Base-by-base conservation (phyloP, 2,113 vertebrate species). In the Alectura lathami region DNA sequence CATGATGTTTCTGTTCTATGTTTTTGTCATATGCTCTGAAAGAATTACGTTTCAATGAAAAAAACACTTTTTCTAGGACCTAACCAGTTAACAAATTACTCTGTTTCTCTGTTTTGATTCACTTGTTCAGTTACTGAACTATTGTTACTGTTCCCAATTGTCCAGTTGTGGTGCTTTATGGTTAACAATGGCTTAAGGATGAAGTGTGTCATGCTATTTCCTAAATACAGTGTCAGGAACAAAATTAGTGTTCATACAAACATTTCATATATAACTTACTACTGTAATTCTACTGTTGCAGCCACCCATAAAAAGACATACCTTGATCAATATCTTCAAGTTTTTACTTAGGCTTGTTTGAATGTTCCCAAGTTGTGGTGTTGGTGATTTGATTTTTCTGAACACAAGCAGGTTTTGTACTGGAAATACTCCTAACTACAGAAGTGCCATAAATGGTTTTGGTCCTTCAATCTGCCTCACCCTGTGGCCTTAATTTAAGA, bases 201-300 rank as follows among this genome's bases (percentile, higher is more conserved):
- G 98, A 99, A 98, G 99, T 99, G 99, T 99, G 99, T 99, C 99
- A 99, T 99, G 99, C 99, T 99, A 98, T 99, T 99, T 98, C 97
- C 97, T 97, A 97, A 98, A 96, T 79, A 96, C 17, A 94, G 64
- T 47, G 43, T 93, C 80, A 97, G 93, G 94, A 96, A 83, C 91
- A 94, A 91, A 96, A 89, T 83, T 62, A 89, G 68, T 89, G 72
- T 47, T 85, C 27, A 16, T 94, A 75, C 90, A 95, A 67, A 84
- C 86, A 62, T 91, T 40, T 77, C 50, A 32, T 51, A 27, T 82
- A 27, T 64, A 82, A 69, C 66, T 87, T 88, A 48, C 40, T 69
- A 68, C 34, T 78, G 56, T n/a, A 73, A 78, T 63, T 83, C 48
- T 82, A 9, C 85, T 89, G 43, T 95, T 97, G 88, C 91, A 95